phyloP scores from a whole-genome alignment of 2,888 invertebrate species.

The Resseliella maxima region DNA sequence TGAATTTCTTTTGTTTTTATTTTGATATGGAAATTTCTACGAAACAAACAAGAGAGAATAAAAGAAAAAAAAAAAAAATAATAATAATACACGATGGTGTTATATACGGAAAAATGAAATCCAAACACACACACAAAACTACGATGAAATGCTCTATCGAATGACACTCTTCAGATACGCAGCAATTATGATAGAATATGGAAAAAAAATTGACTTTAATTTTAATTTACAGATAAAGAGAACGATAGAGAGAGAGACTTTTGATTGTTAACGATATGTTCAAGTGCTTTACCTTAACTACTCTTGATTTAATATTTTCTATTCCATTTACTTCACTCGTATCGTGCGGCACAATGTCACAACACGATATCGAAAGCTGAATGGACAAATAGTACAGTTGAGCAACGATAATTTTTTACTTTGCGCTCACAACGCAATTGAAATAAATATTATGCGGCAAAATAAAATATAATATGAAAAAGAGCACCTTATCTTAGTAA shows the following conservation, averaged over 20 bases:
- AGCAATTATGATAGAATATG: neutral
- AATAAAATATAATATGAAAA: no score
- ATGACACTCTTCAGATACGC: neutral
- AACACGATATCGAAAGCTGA: neutral
- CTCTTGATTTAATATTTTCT: neutral
- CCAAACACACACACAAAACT: no score
- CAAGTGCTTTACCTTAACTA: slow-evolving; percentile 27
- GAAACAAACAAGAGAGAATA: neutral
- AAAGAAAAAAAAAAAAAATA: neutral
- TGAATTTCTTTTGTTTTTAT: neutral
- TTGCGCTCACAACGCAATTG: neutral
- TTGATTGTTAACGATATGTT: slow-evolving; percentile 14
- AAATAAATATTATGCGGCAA: neutral
- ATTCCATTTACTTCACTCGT: slow-evolving; percentile 2
- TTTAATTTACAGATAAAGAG: neutral
- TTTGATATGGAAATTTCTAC: neutral
- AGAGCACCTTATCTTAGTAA: neutral
- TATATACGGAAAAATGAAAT: no score
- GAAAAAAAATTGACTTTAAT: neutral
- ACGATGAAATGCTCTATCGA: no score
- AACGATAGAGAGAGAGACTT: neutral
- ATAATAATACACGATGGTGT: no score
- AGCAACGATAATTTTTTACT: neutral
- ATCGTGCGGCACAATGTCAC: neutral
- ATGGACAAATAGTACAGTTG: slow-evolving; percentile 8